Base-by-base conservation (phyloP, 2,888 invertebrate species). In the Drosophila niveifrons region DNA sequence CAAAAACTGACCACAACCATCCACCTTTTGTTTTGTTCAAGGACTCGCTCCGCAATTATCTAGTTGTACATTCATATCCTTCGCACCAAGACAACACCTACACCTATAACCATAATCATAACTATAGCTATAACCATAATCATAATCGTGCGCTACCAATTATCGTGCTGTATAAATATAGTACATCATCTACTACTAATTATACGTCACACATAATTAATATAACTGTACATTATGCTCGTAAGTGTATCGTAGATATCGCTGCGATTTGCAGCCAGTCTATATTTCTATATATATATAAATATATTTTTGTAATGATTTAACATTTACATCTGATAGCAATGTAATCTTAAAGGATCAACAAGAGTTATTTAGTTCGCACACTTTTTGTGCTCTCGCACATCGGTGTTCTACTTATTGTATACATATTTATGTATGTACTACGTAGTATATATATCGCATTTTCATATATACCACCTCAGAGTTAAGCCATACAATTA, bases 21-120 rank as follows among this genome's bases (percentile, higher is more conserved):
- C 36, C 36, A 36, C 31, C 36, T 28, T 58, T 39, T 48, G 64
- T 75, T 73, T 50, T 75, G 80, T 82, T 78, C 76, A 82, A 61
- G 55, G 52, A 59, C 74, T 72, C 74, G 74, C 51, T 72, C 76
- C 69, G 52, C 59, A 62, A 68, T 65, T 52, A 53, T 63, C 31
- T 72, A 82, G 48, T 85, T 80, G 71, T 78, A 79, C 44, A 64
- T 68, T 80, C 69, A 62, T 64, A 71, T 9, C 10, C 17, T 39
- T 9, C 11, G 50, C 47, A 23, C 62, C 63, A 41, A 43, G 39
- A 44, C 36, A 36, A 11, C 56, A 31, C 31, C 43, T 46, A 2
- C 2, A 17, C 11, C 15, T 9, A 15, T 1, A 34, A 34, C 11
- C 34, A 31, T 9, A 23, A 23, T 6, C 23, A 23, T 23, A 23